Evolutionary conservation across 2,113 vertebrate genomes (phyloP), one percentile per base, ranked within the genome.

Genomic region (Urocynchramus pylzowi): DNA sequence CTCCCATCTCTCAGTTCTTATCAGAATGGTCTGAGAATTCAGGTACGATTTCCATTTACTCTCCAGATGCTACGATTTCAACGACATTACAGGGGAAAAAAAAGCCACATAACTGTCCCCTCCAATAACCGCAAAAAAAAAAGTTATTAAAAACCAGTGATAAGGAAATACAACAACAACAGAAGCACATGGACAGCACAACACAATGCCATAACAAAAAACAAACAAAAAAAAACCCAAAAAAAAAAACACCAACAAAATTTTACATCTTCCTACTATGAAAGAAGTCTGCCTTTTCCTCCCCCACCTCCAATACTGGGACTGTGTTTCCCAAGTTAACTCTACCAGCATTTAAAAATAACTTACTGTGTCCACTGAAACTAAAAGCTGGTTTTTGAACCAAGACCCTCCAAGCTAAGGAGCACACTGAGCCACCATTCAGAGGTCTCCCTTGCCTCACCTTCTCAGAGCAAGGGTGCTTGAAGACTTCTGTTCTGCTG

Each of bases 301-400:
- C 10, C 5, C 6, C 15, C 31, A 31, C 13, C 2, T n/a, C 8
- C 44, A 33, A 5, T 10, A 53, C 1, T 3, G 5, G 14, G 11
- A 9, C 12, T 7, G 9, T 4, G 35, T 41, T 71, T 82, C 67
- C 44, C 53, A 82, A 89, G 35, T n/a, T 69, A 91, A 71, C 33
- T 31, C 31, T 0, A 1, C 6, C 26, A 37, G 44, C 20, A 52
- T 27, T 45, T 85, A 26, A 42, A 89, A 92, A 45, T 15, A 50
- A 28, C 24, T 75, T 68, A 71, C 9, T 41, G 41, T 8, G 16
- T 31, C 27, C n/a, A 33, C 21, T 7, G 16, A 33, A 77, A 68
- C 14, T 31, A 27, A 92, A 83, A 73, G 8, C 35, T 52, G 0
- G 2, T 37, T 77, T 86, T 53, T 28, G 22, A 59, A 68, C 31